Conservation (phyloP, 2,113 vertebrate species). For the Trematocara stigmaticum region DNA sequence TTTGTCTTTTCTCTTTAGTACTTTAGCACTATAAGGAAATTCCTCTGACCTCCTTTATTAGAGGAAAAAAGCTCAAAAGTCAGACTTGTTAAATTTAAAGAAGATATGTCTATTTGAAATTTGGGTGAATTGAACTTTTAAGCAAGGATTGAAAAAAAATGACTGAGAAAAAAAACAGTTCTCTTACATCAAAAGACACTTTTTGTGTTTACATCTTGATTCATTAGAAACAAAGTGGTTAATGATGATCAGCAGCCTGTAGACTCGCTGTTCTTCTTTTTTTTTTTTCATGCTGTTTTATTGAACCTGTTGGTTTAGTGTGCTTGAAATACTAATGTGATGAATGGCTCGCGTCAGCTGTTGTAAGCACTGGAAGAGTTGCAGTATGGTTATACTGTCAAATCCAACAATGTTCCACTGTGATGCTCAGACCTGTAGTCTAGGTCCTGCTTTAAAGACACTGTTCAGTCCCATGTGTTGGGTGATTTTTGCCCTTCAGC, state of each 20-base stretch:
- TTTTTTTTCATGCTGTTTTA: not conserved
- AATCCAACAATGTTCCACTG: slow-evolving; percentile 47
- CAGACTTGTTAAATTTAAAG: not conserved
- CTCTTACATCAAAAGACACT: not conserved
- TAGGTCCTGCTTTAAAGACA: slow-evolving; percentile 43
- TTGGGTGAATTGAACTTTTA: not conserved
- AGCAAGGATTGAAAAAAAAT: not conserved
- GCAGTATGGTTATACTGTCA: slow-evolving; percentile 38
- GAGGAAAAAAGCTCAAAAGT: not conserved
- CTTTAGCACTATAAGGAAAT: not conserved
- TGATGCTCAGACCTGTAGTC: slow-evolving; percentile 43
- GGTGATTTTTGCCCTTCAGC: slow-evolving; percentile 1
- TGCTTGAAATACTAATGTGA: slow-evolving; percentile 1
- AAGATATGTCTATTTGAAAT: not conserved
- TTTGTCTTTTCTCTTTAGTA: not conserved
- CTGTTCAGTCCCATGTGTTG: not conserved
- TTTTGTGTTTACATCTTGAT: not conserved
- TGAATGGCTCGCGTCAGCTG: not conserved
- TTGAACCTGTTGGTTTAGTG: not conserved
- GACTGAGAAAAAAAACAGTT: not conserved
- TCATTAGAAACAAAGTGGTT: not conserved
- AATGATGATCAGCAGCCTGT: not conserved
- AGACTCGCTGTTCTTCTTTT: not conserved
- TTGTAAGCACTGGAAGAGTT: slow-evolving; percentile 20
- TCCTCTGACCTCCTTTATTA: not conserved